These are phyloP conservation scores for Calidris pugnax DNA, from an alignment of 2,113 vertebrate species.

Conservation along the genomic window DNA sequence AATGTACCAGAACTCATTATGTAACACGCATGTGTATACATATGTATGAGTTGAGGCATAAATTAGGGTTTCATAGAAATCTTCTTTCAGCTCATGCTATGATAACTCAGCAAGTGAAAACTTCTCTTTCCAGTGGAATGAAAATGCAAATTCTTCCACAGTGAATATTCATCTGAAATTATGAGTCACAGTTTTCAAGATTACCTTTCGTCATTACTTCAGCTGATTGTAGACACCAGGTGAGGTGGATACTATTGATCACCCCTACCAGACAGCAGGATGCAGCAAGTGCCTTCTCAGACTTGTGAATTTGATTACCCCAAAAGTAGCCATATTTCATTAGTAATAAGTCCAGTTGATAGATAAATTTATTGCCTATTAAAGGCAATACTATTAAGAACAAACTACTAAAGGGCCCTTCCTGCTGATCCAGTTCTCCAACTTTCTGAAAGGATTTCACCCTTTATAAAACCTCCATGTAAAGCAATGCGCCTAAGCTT, in stretches of 20 bases:
- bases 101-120: not conserved
- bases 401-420: not conserved
- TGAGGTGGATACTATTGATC: not conserved
- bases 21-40: not conserved
- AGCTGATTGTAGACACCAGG: not conserved
- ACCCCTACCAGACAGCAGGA: not conserved
- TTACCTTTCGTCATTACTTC: not conserved
- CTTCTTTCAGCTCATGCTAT: not conserved
- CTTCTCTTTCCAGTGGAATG: not conserved
- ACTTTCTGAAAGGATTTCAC: not conserved
- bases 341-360: not conserved
- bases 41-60: not conserved
- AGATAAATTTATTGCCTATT: not conserved
- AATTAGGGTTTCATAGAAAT: not conserved
- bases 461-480: not conserved
- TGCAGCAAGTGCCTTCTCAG: not conserved
- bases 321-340: not conserved
- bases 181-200: not conserved
- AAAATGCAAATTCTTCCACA: not conserved
- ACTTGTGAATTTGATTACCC: not conserved
- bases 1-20: not conserved
- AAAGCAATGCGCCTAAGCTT: not conserved
- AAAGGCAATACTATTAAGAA: too few relatives aligned
- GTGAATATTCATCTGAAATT: not conserved
- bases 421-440: not conserved